Conservation (phyloP, 2,797 vertebrate genomes). For the Lagocephalus sceleratus region DNA sequence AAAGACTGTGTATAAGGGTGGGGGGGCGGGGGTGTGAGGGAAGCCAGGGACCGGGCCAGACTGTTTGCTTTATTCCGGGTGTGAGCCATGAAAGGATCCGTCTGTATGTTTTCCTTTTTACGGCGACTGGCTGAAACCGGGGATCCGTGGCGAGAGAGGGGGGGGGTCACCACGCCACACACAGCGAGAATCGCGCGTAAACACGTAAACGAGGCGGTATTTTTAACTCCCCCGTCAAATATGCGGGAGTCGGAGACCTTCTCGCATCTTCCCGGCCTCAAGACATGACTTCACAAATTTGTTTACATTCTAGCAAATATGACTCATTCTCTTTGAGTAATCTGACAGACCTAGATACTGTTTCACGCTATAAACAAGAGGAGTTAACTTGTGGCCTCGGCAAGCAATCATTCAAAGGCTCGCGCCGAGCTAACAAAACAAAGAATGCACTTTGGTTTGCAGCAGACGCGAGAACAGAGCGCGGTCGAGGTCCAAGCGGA, state of each 20-base stretch:
- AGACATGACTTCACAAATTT: constrained; percentile 31
- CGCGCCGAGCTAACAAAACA: constrained; percentile 49
- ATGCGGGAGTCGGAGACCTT: constrained; percentile 22
- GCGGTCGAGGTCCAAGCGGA: constrained; percentile 19
- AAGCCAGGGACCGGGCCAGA: constrained; percentile 40
- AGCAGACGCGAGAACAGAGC: constrained; percentile 28
- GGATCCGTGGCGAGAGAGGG: constrained; percentile 19
- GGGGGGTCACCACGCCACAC: constrained; percentile 28
- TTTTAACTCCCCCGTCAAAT: constrained; percentile 24
- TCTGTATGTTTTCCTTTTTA: constrained; percentile 56
- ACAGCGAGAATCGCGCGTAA: constrained; percentile 27
- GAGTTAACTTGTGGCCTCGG: constrained; percentile 19
- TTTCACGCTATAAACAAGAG: constrained; percentile 21
- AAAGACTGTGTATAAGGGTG: constrained; percentile 44
- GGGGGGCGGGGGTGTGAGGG: constrained; percentile 47
- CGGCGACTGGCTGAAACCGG: constrained; percentile 26
- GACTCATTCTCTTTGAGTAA: constrained; percentile 30
- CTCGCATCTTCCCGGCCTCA: constrained; percentile 12
- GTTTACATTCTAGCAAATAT: constrained; percentile 32
- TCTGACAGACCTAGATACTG: constrained; percentile 16
- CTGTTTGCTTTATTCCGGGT: constrained; percentile 52
- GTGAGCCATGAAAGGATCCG: constrained; percentile 35
- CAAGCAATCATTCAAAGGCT: constrained; percentile 39
- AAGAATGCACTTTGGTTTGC: constrained; percentile 35
- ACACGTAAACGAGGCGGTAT: constrained; percentile 19